Conservation (phyloP, 2,888 invertebrate genomes). For the Boloria selene region DNA sequence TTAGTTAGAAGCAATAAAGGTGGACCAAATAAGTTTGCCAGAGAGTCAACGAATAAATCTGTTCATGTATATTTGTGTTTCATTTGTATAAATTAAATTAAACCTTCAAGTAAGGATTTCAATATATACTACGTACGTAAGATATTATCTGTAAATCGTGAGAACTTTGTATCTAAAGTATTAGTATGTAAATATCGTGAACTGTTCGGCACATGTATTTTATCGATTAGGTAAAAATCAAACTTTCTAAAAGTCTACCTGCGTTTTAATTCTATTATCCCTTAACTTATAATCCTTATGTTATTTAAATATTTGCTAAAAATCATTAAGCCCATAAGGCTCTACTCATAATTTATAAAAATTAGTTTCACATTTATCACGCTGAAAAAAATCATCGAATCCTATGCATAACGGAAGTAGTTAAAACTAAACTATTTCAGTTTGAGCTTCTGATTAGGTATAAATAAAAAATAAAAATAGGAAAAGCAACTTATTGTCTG, state of each 20-base stretch:
- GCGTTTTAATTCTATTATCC: slow-evolving; percentile 26
- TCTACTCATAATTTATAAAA: too few relatives aligned
- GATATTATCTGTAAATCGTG: slow-evolving; percentile 25
- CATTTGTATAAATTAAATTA: slow-evolving; percentile 40
- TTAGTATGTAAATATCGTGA: slow-evolving; percentile 36
- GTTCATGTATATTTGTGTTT: slow-evolving; percentile 67
- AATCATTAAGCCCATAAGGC: too few relatives aligned
- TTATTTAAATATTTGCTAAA: neutral
- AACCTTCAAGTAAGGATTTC: slow-evolving; percentile 17
- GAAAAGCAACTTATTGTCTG: too few relatives aligned
- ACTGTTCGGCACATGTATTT: slow-evolving; percentile 35
- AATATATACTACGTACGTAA: slow-evolving; percentile 21
- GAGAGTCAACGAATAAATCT: slow-evolving; percentile 78
- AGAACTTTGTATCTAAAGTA: slow-evolving; percentile 33
- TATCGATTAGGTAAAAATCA: slow-evolving; percentile 45
- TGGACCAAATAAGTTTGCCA: slow-evolving; percentile 79
- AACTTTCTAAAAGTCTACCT: slow-evolving; percentile 34
- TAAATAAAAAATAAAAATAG: too few relatives aligned
- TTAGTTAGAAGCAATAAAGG: slow-evolving; percentile 76
- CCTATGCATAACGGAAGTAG: too few relatives aligned
- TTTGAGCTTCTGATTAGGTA: too few relatives aligned
- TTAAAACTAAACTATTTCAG: too few relatives aligned
- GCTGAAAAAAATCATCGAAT: too few relatives aligned
- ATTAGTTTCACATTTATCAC: too few relatives aligned
- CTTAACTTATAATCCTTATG: neutral